Conservation (phyloP, 1,140 invertebrate species). For the Acyrthosiphon pisum region DNA sequence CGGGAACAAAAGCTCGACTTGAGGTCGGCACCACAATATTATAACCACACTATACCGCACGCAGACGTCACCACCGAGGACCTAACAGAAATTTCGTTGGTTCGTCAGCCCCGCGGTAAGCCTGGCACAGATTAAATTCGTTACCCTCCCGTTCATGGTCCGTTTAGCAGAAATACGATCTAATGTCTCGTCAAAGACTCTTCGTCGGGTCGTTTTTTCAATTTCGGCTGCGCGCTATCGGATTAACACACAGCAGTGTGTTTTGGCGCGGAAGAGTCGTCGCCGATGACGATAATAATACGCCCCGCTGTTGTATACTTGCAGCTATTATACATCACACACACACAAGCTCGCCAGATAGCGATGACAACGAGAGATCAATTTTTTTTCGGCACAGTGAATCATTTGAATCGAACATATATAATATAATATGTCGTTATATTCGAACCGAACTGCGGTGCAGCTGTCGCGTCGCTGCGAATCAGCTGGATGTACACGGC, state of each 20-base stretch:
- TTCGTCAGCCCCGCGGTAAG: not conserved
- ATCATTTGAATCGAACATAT: not conserved
- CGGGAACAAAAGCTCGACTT: not conserved
- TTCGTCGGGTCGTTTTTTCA: slow-evolving; percentile 17
- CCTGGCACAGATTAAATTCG: slow-evolving; percentile 23
- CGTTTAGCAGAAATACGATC: slow-evolving; percentile 52
- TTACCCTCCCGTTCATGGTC: slow-evolving; percentile 44
- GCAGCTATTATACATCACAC: not conserved
- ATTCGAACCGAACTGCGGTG: not conserved
- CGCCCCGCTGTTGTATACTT: not conserved
- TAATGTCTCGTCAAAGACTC: slow-evolving; percentile 42
- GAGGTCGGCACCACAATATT: not conserved
- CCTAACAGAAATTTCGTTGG: not conserved
- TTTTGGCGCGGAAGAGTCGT: slow-evolving; percentile 41
- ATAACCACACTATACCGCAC: not conserved
- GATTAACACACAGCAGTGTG: slow-evolving; percentile 13
- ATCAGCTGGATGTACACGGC: slow-evolving; percentile 1
- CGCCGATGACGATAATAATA: not conserved
- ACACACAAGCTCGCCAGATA: not conserved
- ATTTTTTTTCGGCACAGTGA: slow-evolving; percentile 31
- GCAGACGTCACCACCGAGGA: not conserved
- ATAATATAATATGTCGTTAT: slow-evolving; percentile 26
- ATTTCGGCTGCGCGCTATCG: slow-evolving; percentile 5
- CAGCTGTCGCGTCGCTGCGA: not conserved
- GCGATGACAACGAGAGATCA: not conserved